Evolutionary conservation across 2,888 invertebrate genomes (phyloP).

Genomic region (Sinelater perroti): DNA sequence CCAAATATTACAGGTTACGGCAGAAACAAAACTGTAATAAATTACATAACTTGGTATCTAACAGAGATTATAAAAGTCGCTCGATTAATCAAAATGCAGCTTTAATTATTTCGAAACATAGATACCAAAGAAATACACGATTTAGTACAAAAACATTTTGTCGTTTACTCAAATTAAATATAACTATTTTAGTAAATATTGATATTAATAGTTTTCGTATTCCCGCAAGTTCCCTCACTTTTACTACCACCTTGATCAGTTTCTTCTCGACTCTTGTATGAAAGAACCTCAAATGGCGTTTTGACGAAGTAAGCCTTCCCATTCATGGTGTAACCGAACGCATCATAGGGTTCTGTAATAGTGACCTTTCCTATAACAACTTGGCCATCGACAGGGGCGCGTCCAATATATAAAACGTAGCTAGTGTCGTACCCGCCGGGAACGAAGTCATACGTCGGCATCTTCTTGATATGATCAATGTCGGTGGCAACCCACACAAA

Average conservation of each 20-base stretch:
- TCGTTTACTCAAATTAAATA: too few species aligned
- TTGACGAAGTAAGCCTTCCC: not conserved
- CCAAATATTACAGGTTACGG: too few species aligned
- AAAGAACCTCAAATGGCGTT: not conserved
- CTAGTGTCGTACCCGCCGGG: not conserved
- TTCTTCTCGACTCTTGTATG: not conserved
- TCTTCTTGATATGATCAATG: not conserved
- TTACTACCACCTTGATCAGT: not conserved
- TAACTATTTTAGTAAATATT: too few species aligned
- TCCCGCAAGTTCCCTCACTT: not conserved
- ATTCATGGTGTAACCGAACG: not conserved
- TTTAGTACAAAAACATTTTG: too few species aligned
- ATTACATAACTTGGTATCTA: too few species aligned
- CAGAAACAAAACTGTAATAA: too few species aligned
- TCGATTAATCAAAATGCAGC: too few species aligned
- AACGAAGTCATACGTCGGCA: not conserved
- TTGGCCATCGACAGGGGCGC: not conserved
- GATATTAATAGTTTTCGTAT: not conserved
- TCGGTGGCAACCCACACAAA: slow-evolving; percentile 4
- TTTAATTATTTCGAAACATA: too few species aligned
- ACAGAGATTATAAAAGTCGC: too few species aligned
- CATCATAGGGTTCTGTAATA: not conserved
- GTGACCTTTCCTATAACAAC: slow-evolving; percentile 1
- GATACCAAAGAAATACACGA: too few species aligned
- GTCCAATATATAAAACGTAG: slow-evolving; percentile 4